A percentile compares a stretch with the other conserved stretches of the same genome.
These are phyloP conservation scores for Syrphus vitripennis DNA, from an alignment of 2,888 invertebrate genomes.

Conservation along the genomic window DNA sequence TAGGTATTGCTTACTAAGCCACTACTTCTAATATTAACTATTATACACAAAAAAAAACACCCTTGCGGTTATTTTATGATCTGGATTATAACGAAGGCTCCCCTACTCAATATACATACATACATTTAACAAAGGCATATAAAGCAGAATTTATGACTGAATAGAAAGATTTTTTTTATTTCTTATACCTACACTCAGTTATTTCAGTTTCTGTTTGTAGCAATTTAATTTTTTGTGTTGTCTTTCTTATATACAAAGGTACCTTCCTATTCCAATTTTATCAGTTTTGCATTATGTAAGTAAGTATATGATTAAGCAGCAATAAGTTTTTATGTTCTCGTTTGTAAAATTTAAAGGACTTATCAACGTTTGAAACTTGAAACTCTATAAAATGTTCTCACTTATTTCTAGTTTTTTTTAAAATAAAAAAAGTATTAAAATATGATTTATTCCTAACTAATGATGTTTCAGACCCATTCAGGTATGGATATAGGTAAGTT, in stretches of 20 bases:
- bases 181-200: neutral
- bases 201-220: neutral
- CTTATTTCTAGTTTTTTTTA: too few relatives aligned
- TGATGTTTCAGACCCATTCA: too few relatives aligned
- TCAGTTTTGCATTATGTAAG: neutral
- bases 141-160: conserved; percentile 2
- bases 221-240: neutral
- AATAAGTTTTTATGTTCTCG: neutral
- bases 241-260: neutral
- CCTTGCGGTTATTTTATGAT: conserved; percentile 12
- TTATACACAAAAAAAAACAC: neutral
- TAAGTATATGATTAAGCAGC: neutral
- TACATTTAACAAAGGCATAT: neutral
- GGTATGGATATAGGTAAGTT: too few relatives aligned
- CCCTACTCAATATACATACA: neutral
- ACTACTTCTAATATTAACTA: neutral
- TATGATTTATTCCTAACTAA: too few relatives aligned
- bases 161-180: neutral
- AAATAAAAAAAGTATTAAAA: too few relatives aligned
- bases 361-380: too few relatives aligned
- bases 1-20: neutral
- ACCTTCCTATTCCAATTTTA: neutral
- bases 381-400: too few relatives aligned
- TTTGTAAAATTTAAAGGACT: neutral
- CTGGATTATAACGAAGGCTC: neutral